Percentiles rank a stretch among this genome's conserved stretches.
phyloP scores from a whole-genome alignment of 2,113 vertebrate genomes.

The Tursiops truncatus region DNA sequence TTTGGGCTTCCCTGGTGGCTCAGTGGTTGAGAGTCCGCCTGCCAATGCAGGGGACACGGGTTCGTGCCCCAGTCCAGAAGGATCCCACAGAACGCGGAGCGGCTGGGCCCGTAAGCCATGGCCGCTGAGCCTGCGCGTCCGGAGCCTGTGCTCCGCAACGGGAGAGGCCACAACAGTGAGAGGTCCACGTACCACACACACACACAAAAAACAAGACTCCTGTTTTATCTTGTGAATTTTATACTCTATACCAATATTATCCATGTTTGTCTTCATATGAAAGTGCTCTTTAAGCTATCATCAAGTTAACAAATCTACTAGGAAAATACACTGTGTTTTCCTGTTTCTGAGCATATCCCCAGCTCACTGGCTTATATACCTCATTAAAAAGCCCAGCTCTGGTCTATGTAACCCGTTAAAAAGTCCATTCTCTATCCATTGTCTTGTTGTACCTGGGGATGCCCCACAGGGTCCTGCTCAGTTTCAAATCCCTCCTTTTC shows the following conservation, averaged over 20 bases:
- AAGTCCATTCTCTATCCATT: neutral
- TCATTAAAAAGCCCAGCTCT: neutral
- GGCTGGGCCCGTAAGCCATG: too few species aligned
- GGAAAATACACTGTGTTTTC: neutral
- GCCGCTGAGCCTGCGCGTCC: too few species aligned
- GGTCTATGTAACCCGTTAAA: neutral
- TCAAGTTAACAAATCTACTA: neutral
- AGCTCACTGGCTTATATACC: neutral
- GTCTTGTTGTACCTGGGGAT: neutral
- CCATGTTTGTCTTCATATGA: neutral
- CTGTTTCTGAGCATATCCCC: neutral
- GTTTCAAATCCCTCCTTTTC: neutral
- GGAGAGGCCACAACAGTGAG: too few species aligned
- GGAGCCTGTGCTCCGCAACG: too few species aligned
- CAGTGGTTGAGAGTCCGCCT: too few species aligned
- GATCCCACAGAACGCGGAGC: too few species aligned
- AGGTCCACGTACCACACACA: too few species aligned
- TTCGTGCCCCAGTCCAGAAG: too few species aligned
- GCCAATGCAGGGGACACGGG: too few species aligned
- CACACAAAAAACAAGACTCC: neutral
- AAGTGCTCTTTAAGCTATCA: conserved; percentile 31
- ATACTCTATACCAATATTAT: neutral
- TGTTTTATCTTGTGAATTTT: conserved; percentile 20
- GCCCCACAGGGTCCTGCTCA: neutral
- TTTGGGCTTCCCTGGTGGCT: neutral